Conservation (phyloP, 2,888 invertebrate genomes). For the Euphydryas editha region DNA sequence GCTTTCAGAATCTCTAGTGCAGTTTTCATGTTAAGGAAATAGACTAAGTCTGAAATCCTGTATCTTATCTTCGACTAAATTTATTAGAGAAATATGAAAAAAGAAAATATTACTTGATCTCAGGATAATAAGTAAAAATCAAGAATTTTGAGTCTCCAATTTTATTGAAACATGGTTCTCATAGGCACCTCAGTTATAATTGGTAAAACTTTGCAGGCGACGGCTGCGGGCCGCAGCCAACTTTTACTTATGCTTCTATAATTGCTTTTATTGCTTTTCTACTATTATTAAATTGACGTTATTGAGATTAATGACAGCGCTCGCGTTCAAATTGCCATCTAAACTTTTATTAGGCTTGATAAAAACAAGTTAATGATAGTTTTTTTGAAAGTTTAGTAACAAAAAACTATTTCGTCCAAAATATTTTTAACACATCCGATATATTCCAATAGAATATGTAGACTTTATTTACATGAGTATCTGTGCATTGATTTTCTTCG, state of each 20-base stretch:
- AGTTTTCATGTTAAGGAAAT: constrained; percentile 7
- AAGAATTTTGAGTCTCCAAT: background rate
- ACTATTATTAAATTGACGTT: constrained; percentile 57
- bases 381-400: constrained; percentile 1
- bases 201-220: constrained; percentile 68
- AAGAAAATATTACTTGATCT: background rate
- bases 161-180: constrained; percentile 54
- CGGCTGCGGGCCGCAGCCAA: constrained; percentile 69
- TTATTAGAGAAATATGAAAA: background rate
- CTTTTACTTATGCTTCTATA: constrained; percentile 74
- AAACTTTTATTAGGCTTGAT: constrained; percentile 19
- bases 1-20: constrained; percentile 8
- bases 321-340: constrained; percentile 29
- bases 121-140: background rate
- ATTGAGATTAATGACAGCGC: constrained; percentile 44
- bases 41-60: background rate
- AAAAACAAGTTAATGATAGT: constrained; percentile 15
- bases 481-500: too few relatives aligned
- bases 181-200: constrained; percentile 63
- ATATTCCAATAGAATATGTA: too few relatives aligned
- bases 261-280: constrained; percentile 73
- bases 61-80: background rate
- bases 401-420: background rate
- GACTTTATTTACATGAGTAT: too few relatives aligned
- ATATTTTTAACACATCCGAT: constrained; percentile 47